Percentiles rank a stretch among this genome's conserved stretches.
phyloP scores from a whole-genome alignment of 2,888 invertebrate species.

The Dryocosmus kuriphilus region DNA sequence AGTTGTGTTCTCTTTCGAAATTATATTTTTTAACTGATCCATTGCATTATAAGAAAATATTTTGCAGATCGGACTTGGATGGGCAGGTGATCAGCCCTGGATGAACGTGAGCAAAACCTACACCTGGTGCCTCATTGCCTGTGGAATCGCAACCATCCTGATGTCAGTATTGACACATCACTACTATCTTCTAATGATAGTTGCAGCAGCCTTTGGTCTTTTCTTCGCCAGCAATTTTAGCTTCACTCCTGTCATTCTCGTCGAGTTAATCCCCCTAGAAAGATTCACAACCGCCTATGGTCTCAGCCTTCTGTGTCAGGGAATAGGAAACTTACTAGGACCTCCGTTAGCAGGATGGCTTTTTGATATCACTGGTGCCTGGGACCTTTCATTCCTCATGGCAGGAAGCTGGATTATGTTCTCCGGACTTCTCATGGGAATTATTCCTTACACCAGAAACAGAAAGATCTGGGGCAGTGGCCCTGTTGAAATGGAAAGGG shows the following conservation, averaged over 20 bases:
- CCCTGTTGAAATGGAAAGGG: conserved; percentile 78
- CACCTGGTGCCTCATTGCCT: conserved; percentile 86
- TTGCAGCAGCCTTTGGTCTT: conserved; percentile 88
- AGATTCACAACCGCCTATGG: conserved; percentile 96
- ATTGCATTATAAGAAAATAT: background rate
- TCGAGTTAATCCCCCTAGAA: conserved; percentile 92
- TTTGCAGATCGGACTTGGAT: conserved; percentile 87
- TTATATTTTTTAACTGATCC: background rate
- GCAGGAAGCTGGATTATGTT: conserved; percentile 90
- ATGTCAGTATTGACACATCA: conserved; percentile 80
- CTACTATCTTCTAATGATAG: conserved; percentile 79
- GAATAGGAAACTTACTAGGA: conserved; percentile 94
- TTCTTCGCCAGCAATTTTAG: conserved; percentile 95
- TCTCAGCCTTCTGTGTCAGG: conserved; percentile 91
- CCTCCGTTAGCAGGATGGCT: conserved; percentile 93
- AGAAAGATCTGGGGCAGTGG: conserved; percentile 81
- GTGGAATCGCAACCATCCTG: conserved; percentile 82
- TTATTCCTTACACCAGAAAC: conserved; percentile 84
- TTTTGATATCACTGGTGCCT: conserved; percentile 84
- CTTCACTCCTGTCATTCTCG: conserved; percentile 93
- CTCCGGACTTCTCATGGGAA: conserved; percentile 85
- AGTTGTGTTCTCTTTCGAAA: too few species aligned
- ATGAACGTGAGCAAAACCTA: conserved; percentile 91
- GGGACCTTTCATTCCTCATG: conserved; percentile 89
- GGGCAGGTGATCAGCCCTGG: conserved; percentile 92